A percentile compares a stretch with the other conserved stretches of the same genome.
Evolutionary conservation across 1,140 invertebrate species (phyloP).

Genomic region (Drosophila auraria): DNA sequence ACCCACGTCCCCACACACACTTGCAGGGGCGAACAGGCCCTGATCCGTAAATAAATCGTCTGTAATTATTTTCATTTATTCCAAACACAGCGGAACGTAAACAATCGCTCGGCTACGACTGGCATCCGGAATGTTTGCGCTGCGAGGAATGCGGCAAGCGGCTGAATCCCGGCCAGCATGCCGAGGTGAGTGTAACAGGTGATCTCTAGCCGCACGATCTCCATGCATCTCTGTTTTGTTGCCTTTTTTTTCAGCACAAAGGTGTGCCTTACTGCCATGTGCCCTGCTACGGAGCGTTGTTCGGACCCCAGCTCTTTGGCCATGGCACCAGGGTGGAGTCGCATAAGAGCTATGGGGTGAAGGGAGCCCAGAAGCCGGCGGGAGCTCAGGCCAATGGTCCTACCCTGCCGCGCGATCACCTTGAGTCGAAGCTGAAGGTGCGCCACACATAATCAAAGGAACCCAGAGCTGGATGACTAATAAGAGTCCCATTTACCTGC

Average conservation of each 20-base stretch:
- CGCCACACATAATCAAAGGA: background rate
- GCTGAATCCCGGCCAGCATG: constrained; percentile 95
- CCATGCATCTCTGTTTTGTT: constrained; percentile 6
- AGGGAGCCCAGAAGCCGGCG: constrained; percentile 85
- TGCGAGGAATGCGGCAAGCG: constrained; percentile 96
- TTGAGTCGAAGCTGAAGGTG: constrained; percentile 92
- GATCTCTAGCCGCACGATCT: constrained; percentile 31
- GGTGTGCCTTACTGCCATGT: constrained; percentile 96
- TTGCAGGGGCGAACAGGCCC: constrained; percentile 15
- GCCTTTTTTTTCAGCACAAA: constrained; percentile 90
- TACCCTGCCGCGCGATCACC: constrained; percentile 88
- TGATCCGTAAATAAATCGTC: constrained; percentile 68
- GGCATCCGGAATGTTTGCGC: constrained; percentile 95
- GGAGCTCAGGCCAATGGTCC: constrained; percentile 79
- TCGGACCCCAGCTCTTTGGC: constrained; percentile 94
- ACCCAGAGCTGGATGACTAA: constrained; percentile 4
- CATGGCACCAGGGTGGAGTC: constrained; percentile 94
- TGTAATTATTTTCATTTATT: constrained; percentile 61
- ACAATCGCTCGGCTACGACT: constrained; percentile 96
- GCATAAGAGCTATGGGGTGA: constrained; percentile 93
- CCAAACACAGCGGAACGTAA: constrained; percentile 92
- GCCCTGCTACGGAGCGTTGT: constrained; percentile 95
- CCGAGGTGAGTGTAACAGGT: constrained; percentile 88
- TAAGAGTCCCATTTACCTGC: constrained; percentile 3
- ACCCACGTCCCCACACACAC: constrained; percentile 34